Evolutionary conservation across 2,888 invertebrate species (phyloP), one percentile per base, ranked within the genome.

Genomic region (Acholoe squamosa): DNA sequence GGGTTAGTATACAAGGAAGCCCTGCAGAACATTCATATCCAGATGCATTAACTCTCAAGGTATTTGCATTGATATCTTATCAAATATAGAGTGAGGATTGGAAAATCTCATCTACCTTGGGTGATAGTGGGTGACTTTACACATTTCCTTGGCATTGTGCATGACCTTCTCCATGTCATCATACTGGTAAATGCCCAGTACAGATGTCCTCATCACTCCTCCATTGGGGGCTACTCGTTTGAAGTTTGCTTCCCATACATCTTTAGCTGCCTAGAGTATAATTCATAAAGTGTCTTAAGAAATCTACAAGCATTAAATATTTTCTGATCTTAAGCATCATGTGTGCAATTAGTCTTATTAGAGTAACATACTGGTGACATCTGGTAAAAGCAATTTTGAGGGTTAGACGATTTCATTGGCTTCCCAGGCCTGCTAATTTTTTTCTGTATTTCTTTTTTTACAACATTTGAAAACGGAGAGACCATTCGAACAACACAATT

Each of bases 111-210:
- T 7, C 61, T 84, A 95, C 90, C 95, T 95, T 28, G 94, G 94
- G 77, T 95, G 95, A 86, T 93, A 92, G 91, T 95, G 95, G 33
- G 95, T 94, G 12, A 93, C 92, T 84, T 93, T 93, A 90, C 95
- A 94, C 52, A 95, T 92, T 77, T 93, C 93, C n/a, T 94, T 84
- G 0, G 95, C 93, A 89, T 95, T 94, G 89, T 94, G 93, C 84
- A 94, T 95, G 51, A 95, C 95, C 89, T 94, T 94, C 7, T 94
- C 94, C 89, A 95, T 91, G 14, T 93, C 93, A 33, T 93, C 92
- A 91, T 94, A 94, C 91, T 93, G 93, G 91, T 95, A 94, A 22
- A 94, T 89, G 22, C 95, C 95, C 1, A 95, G 92, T 22, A 95
- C 91, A 34, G 94, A 93, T 28, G 94, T 94, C 28, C 95, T 91